Evolutionary conservation across 2,797 vertebrate genomes (phyloP), one percentile per base, ranked within the genome.

Genomic region (Apogon hyalosoma): DNA sequence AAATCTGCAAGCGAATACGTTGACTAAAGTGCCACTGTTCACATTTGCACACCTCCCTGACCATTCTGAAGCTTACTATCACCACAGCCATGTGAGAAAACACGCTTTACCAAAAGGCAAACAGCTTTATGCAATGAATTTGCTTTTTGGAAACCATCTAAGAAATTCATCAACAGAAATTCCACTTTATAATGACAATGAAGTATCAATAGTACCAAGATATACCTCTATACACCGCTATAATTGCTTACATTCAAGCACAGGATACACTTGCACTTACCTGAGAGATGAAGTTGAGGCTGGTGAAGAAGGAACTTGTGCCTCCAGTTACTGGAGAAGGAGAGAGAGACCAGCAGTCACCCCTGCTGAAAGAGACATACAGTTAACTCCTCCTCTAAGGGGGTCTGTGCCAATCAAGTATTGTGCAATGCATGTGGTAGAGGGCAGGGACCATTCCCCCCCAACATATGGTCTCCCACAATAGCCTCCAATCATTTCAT

Each of bases 311-410:
- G 79, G 77, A 80, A 79, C 90, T 87, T 79, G 88, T 82, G 76
- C 91, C 92, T 94, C 92, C 87, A 90, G 90, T 79, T 88, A 87
- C 85, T 88, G 88, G 90, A 91, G 91, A 75, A 89, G 83, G 82
- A 93, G 92, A 93, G 83, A 28, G 86, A 92, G 87, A 93, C 61
- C 73, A 76, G 60, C 38, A 67, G 61, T 72, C 63, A 87, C 69
- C 60, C 73, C 61, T 8, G 61, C 77, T 70, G 70, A 75, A 83
- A 65, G 74, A 89, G 83, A 89, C 82, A 77, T 82, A 65, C 40
- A 69, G 66, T 59, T 87, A 88, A 93, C 94, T 93, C 94, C 94
- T 94, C 94, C 93, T 93, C 92, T 85, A 16, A 47, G 63, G 19
- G 60, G 52, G 82, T 54, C 40, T 66, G 70, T 86, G 84, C 79